Evolutionary conservation across 2,113 vertebrate species (phyloP).

Genomic region (Rhodinocichla rosea): DNA sequence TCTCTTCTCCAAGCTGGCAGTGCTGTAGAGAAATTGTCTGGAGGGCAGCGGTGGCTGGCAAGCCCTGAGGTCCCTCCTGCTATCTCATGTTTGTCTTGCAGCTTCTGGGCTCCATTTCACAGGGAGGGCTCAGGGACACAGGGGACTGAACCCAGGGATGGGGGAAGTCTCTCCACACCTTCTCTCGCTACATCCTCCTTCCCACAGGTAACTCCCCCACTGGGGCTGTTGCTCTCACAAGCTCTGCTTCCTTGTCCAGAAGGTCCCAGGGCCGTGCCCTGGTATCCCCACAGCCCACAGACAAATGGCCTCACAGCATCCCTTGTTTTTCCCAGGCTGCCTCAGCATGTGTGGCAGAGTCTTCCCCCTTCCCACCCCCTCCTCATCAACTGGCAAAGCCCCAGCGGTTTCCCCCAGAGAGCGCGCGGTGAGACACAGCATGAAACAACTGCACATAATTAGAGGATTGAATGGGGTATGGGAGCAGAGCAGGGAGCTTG

Average conservation of each 20-base stretch:
- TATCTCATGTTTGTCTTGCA: background rate
- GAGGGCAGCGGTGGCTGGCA: background rate
- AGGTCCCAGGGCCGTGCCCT: background rate
- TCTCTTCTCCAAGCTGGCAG: background rate
- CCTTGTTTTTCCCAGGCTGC: background rate
- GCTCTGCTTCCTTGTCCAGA: background rate
- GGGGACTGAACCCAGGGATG: background rate
- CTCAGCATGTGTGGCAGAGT: rapidly evolving
- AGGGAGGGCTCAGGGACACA: background rate
- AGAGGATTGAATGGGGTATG: constrained; percentile 47
- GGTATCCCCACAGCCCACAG: background rate
- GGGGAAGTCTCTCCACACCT: background rate
- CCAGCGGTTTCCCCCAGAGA: background rate
- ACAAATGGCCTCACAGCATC: background rate
- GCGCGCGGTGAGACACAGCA: background rate
- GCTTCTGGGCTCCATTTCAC: background rate
- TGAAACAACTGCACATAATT: constrained; percentile 63
- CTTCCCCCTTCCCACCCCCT: background rate
- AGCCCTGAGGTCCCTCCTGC: background rate
- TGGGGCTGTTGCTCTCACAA: background rate
- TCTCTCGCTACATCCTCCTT: background rate
- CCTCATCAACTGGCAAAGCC: background rate
- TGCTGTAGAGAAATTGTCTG: background rate
- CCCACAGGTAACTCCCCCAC: background rate
- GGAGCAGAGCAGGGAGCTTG: constrained; percentile 18